phyloP scores from a whole-genome alignment of 2,888 invertebrate species.

The Linnaemya vulpina region DNA sequence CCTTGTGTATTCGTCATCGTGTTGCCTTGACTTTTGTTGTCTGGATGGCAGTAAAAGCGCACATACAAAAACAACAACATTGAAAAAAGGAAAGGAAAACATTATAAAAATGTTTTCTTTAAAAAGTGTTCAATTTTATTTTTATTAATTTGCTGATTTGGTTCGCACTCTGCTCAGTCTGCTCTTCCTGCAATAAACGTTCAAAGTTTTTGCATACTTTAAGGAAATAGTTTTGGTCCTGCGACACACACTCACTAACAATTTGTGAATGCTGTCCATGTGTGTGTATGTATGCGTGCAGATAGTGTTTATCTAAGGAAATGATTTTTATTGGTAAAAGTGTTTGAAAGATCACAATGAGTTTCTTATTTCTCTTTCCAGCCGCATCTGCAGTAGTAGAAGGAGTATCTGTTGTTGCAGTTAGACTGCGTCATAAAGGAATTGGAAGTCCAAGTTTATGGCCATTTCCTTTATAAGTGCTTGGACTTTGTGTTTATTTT shows the following conservation, averaged over 20 bases:
- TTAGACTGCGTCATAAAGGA: constrained; percentile 17
- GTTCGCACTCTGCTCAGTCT: background rate
- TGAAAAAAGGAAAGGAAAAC: background rate
- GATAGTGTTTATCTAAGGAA: constrained; percentile 62
- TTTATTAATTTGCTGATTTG: constrained; percentile 29
- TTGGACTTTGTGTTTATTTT: constrained; percentile 14
- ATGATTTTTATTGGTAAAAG: constrained; percentile 58
- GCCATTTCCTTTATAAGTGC: constrained; percentile 55
- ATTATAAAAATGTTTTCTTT: constrained; percentile 61
- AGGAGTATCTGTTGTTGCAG: background rate
- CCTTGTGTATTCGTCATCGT: background rate
- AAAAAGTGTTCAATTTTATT: constrained; percentile 58
- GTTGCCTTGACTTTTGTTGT: background rate
- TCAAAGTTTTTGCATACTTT: constrained; percentile 67
- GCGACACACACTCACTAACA: background rate
- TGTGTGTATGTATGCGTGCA: background rate
- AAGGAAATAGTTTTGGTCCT: constrained; percentile 49
- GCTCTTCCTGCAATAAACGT: constrained; percentile 42
- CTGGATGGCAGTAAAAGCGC: background rate
- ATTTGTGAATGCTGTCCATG: background rate
- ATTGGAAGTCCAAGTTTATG: constrained; percentile 64
- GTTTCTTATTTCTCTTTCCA: constrained; percentile 10
- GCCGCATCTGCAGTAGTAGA: background rate
- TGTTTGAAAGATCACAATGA: constrained; percentile 38
- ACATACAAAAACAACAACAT: background rate